Evolutionary conservation across 2,113 vertebrate genomes (phyloP), one percentile per base, ranked within the genome.

Genomic region (Xyliphius kryptos): DNA sequence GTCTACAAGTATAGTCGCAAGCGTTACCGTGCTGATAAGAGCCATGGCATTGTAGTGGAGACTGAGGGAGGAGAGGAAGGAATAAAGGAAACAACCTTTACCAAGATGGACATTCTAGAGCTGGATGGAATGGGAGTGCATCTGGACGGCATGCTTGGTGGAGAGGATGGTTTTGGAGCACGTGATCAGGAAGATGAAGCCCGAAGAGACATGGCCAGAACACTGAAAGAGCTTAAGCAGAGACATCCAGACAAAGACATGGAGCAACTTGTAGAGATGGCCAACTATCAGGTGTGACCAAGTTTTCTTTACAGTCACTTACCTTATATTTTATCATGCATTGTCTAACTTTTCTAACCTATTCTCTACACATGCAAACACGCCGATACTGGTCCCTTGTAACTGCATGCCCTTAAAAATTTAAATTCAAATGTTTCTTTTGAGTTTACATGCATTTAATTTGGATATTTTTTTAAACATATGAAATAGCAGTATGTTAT

Each of bases 211-310:
- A 91, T 91, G 90, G 88, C 89, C 1, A 84, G 77, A 19, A 86
- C 81, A 0, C 80, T 91, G 63, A 88, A 90, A 77, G 89, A 91
- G 21, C 84, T 91, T 26, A 88, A 89, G 64, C 89, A 90, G 64
- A 83, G 83, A 48, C 86, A 91, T 49, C 89, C 90, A 0, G 89
- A 89, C 2, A 90, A 89, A 70, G 90, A 91, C 80, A 89, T 85
- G 87, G 89, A 90, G 70, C 90, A 91, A 71, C 82, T 91, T 6
- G 86, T 90, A 12, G 90, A 91, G 76, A 85, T 91, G 85, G 90
- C 89, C 16, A 91, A 90, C 72, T 91, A 90, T 65, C 89, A 90
- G 70, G 85, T 89, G 6, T 62, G n/a, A n/a, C n/a, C n/a, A n/a
- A 58, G 5, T 63, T 80, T 59, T 67, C 66, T 36, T 77, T 13